Conservation (phyloP, 2,888 invertebrate species). For the Microplitis deprimator region DNA sequence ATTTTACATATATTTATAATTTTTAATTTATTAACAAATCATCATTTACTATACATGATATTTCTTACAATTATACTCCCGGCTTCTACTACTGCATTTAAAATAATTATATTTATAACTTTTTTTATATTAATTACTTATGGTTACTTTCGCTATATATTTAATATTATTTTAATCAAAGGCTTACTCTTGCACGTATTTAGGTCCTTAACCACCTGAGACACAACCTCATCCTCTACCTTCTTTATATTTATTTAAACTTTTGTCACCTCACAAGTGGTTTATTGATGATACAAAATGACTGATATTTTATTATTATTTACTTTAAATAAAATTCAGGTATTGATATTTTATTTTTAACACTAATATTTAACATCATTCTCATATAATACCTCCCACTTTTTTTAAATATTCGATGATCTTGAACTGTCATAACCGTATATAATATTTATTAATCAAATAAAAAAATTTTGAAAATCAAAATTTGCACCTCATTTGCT, state of each 20-base stretch:
- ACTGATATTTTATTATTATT: neutral
- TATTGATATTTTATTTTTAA: neutral
- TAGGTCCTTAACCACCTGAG: neutral
- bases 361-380: neutral
- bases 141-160: neutral
- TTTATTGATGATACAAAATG: neutral
- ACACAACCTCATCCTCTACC: neutral
- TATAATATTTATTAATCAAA: no score
- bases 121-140: neutral
- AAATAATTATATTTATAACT: neutral
- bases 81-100: neutral
- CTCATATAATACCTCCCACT: neutral
- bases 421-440: no score
- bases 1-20: neutral
- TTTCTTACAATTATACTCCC: no score
- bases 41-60: no score
- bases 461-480: no score
- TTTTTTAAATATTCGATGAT: neutral
- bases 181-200: neutral
- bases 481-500: no score
- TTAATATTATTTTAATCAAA: neutral
- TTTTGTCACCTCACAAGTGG: neutral
- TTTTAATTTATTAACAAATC: no score
- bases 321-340: neutral
- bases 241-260: neutral